Evolutionary conservation across 2,797 vertebrate species (phyloP), one percentile per base, ranked within the genome.

Genomic region (Acrocephalus scirpaceus): DNA sequence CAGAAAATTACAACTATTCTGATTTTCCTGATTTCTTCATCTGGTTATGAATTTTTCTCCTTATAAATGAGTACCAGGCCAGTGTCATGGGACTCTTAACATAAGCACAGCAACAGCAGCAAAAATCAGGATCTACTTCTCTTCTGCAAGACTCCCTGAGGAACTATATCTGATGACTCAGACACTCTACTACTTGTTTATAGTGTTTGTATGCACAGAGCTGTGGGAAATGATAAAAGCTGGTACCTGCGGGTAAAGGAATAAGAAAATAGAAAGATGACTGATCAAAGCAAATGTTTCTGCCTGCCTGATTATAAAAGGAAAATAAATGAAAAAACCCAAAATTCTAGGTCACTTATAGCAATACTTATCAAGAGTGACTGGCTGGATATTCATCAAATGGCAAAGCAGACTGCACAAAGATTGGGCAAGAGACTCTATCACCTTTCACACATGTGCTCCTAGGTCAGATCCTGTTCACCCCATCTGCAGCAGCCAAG

Each of bases 201-300:
- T 93, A 84, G 80, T 85, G 73, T 95, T 91, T 96, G 91, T 70
- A 82, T 65, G 80, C 91, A 79, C 29, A 84, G 83, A 95, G 90
- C 94, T 92, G 75, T 84, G 93, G 96, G 90, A 94, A 95, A 96
- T 83, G 60, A 96, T 96, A 93, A 95, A 97, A 94, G 91, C 70
- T 85, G 90, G 38, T 84, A 95, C 92, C 94, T 94, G 78, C 32
- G 72, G 93, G 81, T 85, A 91, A 92, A 93, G 84, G 61, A 92
- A 85, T 80, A 87, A 86, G 94, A 92, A 96, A 95, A 96, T 48
- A 93, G 89, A 92, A 96, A 90, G 90, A 94, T 61, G 56, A 86
- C 36, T 79, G 95, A 96, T 96, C 93, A 96, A 97, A 96, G 94
- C 44, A 95, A 91, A 73, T 85, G 57, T 75, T 96, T 96, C 90